Evolutionary conservation across 2,113 vertebrate species (phyloP), one percentile per base, ranked within the genome.

Genomic region (Salvelinus fontinalis): DNA sequence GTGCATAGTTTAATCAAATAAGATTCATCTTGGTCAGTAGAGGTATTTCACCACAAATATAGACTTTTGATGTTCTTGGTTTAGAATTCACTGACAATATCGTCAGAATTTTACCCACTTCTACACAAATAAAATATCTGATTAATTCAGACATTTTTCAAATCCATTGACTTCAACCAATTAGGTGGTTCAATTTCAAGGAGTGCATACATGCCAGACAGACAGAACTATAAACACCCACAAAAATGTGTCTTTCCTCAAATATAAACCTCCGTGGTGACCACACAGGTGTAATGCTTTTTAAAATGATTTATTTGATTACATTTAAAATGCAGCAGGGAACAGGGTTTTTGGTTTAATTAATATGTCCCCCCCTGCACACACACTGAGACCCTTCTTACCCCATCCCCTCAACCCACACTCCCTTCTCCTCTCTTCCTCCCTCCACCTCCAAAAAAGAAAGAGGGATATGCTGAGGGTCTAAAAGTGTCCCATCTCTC

Each of bases 311-410:
- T 27, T 73, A 62, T 80, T 64, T 76, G 24, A 77, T 72, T 67
- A 76, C 39, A 81, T 83, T 71, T 82, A 24, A 75, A 69, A 73
- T 77, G 64, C 70, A 64, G 27, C 71, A 51, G 9, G 22, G 39
- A 71, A 13, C 24, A 26, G 44, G 34, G 8, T 5, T 11, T 2
- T 62, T 9, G 5, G n/a, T 67, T 78, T 72, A 71, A 81, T 82
- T 68, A 74, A 67, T 74, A 66, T 74, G 81, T 75, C 71, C 73
- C 16, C 67, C 16, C n/a, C 24, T 3, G 16, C 16, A 54, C 51
- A 54, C 51, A 54, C 16, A 54, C 51, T 5, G 3, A 54, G 14
- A 44, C 39, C 20, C 14, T 1, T 5, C 54, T 51, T 73, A 29
- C 67, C 5, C 18, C 7, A 70, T 64, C 22, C 65, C 66, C 31